A percentile compares a stretch with the other conserved stretches of the same genome.
These are phyloP conservation scores for Temnothorax longispinosus DNA, from an alignment of 1,140 invertebrate species.

Conservation along the genomic window DNA sequence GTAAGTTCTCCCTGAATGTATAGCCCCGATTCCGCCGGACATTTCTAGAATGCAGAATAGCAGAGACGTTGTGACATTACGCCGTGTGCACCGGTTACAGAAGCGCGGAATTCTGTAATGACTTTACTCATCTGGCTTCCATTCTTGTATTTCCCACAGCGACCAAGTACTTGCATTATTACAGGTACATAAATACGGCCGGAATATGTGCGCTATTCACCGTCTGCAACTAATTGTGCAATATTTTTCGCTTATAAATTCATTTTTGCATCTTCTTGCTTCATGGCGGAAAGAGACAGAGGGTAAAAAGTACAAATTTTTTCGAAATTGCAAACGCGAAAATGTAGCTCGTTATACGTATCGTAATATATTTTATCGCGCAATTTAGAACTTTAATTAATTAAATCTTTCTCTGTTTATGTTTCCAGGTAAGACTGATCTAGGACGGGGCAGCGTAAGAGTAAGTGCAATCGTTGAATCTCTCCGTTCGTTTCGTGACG, in stretches of 20 bases:
- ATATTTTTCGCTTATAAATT: conserved; percentile 49
- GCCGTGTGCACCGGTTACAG: conserved; percentile 49
- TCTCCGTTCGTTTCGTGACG: too few relatives aligned
- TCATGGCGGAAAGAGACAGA: not conserved
- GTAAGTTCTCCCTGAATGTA: conserved; percentile 61
- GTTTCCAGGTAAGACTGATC: conserved; percentile 29
- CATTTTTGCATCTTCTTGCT: conserved; percentile 4
- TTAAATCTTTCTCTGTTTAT: not conserved
- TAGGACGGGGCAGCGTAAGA: not conserved
- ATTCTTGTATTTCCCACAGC: conserved; percentile 57
- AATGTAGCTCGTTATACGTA: not conserved
- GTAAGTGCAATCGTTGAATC: not conserved
- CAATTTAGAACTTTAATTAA: not conserved
- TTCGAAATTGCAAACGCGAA: conserved; percentile 20
- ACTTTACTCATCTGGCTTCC: conserved; percentile 72
- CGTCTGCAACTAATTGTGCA: conserved; percentile 50
- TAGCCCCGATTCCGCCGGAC: conserved; percentile 56
- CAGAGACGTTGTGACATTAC: conserved; percentile 63
- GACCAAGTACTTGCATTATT: conserved; percentile 58
- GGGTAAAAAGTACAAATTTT: conserved; percentile 26
- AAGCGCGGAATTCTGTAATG: conserved; percentile 72
- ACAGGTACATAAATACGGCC: conserved; percentile 47
- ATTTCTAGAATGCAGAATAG: conserved; percentile 70
- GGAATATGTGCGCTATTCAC: conserved; percentile 49
- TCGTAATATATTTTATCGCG: not conserved